phyloP scores from a whole-genome alignment of 64 coral and sea anemone species.

The Trachythela sp. region DNA sequence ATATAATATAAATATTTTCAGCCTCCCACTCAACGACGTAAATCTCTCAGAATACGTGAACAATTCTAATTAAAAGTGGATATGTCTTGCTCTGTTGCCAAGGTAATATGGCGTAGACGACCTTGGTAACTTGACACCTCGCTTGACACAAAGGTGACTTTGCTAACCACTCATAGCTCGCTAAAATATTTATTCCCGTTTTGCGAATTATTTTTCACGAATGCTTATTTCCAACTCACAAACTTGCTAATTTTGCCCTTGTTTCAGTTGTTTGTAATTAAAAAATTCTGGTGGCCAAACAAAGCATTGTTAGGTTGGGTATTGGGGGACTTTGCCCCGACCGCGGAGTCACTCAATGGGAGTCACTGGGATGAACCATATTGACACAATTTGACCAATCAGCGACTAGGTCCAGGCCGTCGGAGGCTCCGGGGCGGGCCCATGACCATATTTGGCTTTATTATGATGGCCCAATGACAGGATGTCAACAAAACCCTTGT shows the following conservation, averaged over 20 bases:
- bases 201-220: background rate
- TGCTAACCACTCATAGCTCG: background rate
- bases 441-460: constrained; percentile 1
- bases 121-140: background rate
- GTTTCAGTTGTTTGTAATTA: background rate
- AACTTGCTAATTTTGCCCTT: background rate
- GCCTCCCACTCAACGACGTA: too few relatives aligned
- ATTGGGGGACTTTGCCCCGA: background rate
- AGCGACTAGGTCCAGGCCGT: background rate
- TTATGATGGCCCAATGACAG: background rate
- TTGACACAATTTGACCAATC: background rate
- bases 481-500: constrained; percentile 22
- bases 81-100: background rate
- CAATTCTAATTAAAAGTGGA: too few relatives aligned
- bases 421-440: background rate
- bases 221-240: background rate
- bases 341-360: too few relatives aligned
- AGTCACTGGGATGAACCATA: background rate
- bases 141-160: background rate
- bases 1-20: too few relatives aligned
- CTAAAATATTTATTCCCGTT: background rate
- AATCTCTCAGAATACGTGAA: too few relatives aligned
- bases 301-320: background rate
- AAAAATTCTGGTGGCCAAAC: background rate
- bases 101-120: background rate